phyloP scores from a whole-genome alignment of 2,113 vertebrate species.

The Oncorhynchus mykiss region DNA sequence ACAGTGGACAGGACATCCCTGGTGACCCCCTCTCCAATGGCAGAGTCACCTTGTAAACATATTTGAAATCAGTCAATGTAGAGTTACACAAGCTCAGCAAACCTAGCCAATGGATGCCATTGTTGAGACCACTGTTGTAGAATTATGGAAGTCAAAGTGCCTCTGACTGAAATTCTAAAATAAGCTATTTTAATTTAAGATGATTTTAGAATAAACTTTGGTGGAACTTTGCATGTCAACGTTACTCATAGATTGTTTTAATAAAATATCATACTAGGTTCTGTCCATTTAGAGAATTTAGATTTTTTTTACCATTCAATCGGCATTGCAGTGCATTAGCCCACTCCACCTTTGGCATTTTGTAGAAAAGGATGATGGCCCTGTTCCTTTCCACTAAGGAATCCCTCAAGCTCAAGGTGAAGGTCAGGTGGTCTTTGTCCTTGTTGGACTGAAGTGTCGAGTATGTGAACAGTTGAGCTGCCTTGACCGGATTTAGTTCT shows the following conservation, averaged over 20 bases:
- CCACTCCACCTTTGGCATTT: background rate
- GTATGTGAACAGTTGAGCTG: background rate
- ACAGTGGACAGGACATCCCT: background rate
- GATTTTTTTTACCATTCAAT: background rate
- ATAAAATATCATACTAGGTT: background rate
- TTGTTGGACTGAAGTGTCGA: background rate
- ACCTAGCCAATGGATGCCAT: no score
- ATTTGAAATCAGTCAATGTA: background rate
- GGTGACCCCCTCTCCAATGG: constrained; percentile 1
- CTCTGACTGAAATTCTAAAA: no score
- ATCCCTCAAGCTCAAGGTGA: background rate
- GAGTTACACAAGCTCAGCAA: background rate
- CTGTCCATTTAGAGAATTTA: background rate
- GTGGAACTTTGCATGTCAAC: background rate
- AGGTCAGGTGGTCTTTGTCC: background rate
- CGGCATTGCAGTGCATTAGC: background rate
- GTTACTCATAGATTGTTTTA: background rate
- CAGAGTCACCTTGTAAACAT: background rate
- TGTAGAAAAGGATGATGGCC: background rate
- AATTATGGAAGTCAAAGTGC: no score
- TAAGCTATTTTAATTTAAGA: no score
- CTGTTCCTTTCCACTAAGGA: background rate
- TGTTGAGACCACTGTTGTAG: no score
- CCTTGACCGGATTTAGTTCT: background rate
- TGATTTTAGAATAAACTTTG: no score